A percentile compares a stretch with the other conserved stretches of the same genome.
phyloP scores from a whole-genome alignment of 2,888 invertebrate species.

The Parnassius apollo region DNA sequence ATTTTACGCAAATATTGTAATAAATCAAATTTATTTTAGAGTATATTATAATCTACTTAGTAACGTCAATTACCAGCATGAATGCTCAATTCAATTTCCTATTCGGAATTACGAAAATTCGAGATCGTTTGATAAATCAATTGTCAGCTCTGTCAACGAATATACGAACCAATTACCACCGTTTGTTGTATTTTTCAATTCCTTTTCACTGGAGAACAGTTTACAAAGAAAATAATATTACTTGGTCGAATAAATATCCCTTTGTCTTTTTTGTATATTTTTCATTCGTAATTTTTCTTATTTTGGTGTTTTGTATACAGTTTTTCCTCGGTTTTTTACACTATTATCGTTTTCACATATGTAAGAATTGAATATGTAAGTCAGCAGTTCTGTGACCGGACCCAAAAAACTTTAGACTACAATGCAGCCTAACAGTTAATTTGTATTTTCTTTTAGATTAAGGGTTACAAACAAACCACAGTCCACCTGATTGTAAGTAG shows the following conservation, averaged over 20 bases:
- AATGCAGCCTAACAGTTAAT: too few species aligned
- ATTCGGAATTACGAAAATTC: conserved; percentile 8
- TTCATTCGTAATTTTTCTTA: background rate
- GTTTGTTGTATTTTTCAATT: conserved; percentile 20
- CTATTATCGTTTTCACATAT: background rate
- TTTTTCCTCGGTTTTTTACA: background rate
- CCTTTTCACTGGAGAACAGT: conserved; percentile 12
- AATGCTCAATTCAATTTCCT: conserved; percentile 1
- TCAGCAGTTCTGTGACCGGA: background rate
- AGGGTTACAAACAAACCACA: too few species aligned
- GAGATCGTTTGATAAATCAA: conserved; percentile 11
- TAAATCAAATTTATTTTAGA: too few species aligned
- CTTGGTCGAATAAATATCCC: conserved; percentile 8
- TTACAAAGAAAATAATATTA: conserved; percentile 15
- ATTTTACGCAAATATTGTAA: too few species aligned
- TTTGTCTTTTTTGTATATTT: background rate
- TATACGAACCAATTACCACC: conserved; percentile 16
- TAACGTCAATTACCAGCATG: background rate
- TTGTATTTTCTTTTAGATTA: too few species aligned
- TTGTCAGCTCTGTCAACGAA: conserved; percentile 16
- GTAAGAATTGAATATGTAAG: background rate
- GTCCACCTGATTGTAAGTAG: too few species aligned
- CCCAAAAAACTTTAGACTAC: too few species aligned
- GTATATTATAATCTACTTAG: too few species aligned
- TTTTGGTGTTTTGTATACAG: too few species aligned